Evolutionary conservation across 2,888 invertebrate species (phyloP), one percentile per base, ranked within the genome.

Genomic region (Drosophila antonietae): DNA sequence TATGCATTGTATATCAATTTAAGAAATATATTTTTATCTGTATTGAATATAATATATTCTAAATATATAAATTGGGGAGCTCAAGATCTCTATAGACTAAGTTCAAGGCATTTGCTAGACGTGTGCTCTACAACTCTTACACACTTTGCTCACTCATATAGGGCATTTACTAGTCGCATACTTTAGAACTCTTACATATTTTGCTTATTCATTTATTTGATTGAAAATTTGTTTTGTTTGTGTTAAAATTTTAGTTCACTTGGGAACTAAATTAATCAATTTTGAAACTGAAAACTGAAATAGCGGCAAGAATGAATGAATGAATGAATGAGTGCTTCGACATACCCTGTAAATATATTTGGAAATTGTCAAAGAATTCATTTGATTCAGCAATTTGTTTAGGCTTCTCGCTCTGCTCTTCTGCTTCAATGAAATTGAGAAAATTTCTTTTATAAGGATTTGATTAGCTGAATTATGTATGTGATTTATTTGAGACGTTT

Each of bases 331-430:
- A 28, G 28, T 28, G 47, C 18, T n/a, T 4, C 18, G 2, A 2
- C 43, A 35, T 51, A 51, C 35, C 33, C 51, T 35, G 49, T 49
- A 33, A 51, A 51, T 51, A 4, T 33, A 18, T 20, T 33, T 51
- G 33, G 15, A 1, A 33, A 18, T 28, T 14, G 33, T 12, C 43
- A 12, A 35, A 4, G 6, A 28, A 3, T 12, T 55, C 28, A 56
- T 33, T 52, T 68, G 46, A 58, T 61, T 61, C 68, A 75, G 73
- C 73, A 68, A 78, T 68, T 68, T 55, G 57, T 72, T 72, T 78
- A 57, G 56, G 33, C 18, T 41, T 51, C 46, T 44, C 18, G 9
- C 3, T 23, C 28, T 18, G 28, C 8, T 8, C 9, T 15, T 15
- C 23, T 15, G 35, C 35, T 35, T 18, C 33, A 12, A 41, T n/a